These are phyloP conservation scores for Morelia viridis DNA, from an alignment of 2,797 vertebrate genomes.

Conservation along the genomic window DNA sequence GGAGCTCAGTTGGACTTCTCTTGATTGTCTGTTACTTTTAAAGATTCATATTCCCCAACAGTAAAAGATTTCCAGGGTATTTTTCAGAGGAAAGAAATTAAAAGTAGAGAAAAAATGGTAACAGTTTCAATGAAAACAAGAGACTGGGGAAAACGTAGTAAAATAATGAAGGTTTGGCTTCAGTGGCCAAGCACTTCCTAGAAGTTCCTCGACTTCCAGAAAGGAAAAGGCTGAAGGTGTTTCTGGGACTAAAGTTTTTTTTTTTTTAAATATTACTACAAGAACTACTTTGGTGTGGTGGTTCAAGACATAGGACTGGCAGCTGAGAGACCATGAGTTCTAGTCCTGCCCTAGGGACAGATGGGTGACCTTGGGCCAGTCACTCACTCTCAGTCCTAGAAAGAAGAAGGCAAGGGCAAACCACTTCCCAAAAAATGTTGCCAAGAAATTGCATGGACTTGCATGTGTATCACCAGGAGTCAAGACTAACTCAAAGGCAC, in stretches of 20 bases:
- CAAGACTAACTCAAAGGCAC: not conserved
- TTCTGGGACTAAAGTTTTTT: not conserved
- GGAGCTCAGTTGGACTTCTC: too few relatives aligned
- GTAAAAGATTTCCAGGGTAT: not conserved
- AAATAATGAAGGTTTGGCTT: not conserved
- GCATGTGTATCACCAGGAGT: not conserved
- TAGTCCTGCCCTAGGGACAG: not conserved
- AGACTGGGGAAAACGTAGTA: not conserved
- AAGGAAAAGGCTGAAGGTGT: not conserved
- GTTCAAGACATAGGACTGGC: not conserved
- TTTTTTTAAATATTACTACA: not conserved
- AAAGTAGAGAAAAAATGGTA: not conserved
- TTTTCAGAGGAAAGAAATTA: not conserved
- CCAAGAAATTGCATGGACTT: not conserved
- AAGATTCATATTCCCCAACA: not conserved
- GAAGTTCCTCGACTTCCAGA: not conserved
- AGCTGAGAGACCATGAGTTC: not conserved
- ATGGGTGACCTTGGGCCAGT: not conserved
- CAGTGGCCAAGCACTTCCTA: not conserved
- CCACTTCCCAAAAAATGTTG: not conserved
- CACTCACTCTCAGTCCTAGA: not conserved
- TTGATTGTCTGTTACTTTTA: not conserved
- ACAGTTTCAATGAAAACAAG: not conserved
- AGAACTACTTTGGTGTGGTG: not conserved
- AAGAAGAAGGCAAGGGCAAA: too few relatives aligned